A percentile compares a stretch with the other conserved stretches of the same genome.
Conservation (phyloP, 2,888 invertebrate genomes). For the Brachyptera risi region DNA sequence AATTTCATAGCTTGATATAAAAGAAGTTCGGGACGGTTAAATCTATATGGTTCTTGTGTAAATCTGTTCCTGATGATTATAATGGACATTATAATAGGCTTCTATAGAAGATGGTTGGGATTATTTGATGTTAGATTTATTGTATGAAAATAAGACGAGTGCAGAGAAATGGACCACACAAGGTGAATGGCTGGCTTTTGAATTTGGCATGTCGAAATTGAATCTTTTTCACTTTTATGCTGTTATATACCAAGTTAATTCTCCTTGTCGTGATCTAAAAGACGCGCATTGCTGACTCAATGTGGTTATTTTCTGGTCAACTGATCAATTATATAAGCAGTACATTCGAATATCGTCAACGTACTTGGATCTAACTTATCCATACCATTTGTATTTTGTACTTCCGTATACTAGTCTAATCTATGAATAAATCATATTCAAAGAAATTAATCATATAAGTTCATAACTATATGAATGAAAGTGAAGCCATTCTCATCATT, state of each 20-base stretch:
- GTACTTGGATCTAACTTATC: too few species aligned
- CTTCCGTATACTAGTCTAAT: too few species aligned
- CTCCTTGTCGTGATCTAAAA: neutral
- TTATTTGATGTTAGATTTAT: too few species aligned
- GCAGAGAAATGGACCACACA: constrained; percentile 3
- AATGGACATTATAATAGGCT: neutral
- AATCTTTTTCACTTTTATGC: neutral
- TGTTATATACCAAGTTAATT: neutral
- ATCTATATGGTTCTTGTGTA: neutral
- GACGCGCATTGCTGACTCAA: neutral
- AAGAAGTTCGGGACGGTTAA: neutral
- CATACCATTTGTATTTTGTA: too few species aligned
- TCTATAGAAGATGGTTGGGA: too few species aligned
- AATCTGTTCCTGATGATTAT: neutral
- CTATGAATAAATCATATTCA: too few species aligned
- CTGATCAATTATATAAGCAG: too few species aligned
- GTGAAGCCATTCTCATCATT: too few species aligned
- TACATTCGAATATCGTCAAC: too few species aligned
- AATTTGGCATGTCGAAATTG: neutral
- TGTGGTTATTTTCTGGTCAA: neutral
- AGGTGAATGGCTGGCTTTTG: neutral
- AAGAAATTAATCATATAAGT: too few species aligned
- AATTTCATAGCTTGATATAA: neutral
- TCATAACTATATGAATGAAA: too few species aligned
- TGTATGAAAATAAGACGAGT: too few species aligned